phyloP scores from a whole-genome alignment of 2,113 vertebrate genomes.

The Upupa epops region DNA sequence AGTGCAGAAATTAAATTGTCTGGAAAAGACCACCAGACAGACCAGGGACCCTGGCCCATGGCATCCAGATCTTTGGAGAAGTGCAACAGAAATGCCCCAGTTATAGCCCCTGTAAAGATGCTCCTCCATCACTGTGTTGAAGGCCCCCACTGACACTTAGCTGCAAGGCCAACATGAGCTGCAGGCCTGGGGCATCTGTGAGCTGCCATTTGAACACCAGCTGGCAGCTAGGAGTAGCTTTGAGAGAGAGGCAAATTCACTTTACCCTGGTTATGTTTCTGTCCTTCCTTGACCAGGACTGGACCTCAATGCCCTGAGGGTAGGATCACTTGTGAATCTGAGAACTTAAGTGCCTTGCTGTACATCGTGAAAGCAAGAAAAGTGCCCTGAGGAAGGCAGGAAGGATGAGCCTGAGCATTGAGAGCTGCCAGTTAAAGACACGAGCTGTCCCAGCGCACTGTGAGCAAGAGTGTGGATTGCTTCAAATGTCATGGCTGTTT shows the following conservation, averaged over 20 bases:
- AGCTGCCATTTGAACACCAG: neutral
- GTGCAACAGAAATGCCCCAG: neutral
- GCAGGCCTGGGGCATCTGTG: accelerated
- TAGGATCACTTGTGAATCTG: neutral
- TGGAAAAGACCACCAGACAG: neutral
- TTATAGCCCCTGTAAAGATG: neutral
- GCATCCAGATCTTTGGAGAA: neutral
- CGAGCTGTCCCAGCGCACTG: neutral
- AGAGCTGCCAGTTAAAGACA: neutral
- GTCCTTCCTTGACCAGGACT: neutral
- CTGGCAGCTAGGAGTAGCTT: neutral
- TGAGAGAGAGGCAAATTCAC: neutral
- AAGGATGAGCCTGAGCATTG: neutral
- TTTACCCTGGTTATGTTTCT: neutral
- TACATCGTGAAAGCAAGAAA: neutral
- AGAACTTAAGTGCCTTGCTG: neutral
- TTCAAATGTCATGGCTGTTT: neutral
- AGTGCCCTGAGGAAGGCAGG: accelerated
- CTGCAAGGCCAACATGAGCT: neutral
- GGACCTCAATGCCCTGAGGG: neutral
- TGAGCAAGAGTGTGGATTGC: neutral
- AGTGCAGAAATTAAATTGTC: neutral
- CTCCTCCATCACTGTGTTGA: neutral
- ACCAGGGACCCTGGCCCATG: neutral
- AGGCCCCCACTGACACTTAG: neutral